Base-by-base conservation (phyloP, 2,888 invertebrate species). In the Lithosia quadra region DNA sequence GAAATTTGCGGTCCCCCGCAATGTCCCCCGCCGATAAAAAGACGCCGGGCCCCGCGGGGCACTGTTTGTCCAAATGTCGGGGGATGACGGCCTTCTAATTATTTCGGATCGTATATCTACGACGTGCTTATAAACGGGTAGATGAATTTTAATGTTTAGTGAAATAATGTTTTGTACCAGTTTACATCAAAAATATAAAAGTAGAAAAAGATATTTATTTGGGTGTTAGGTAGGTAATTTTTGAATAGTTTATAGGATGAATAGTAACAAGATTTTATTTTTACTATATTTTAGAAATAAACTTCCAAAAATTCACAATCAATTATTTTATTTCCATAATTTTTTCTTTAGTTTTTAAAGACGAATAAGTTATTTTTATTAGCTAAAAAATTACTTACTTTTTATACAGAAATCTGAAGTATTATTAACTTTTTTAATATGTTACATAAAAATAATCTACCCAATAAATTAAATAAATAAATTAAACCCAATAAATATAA, bases 11-110 rank as follows among this genome's bases (percentile, higher is more conserved):
- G 92, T 92, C 93, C 93, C 94, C 88, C 86, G 88, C 88, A 90
- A 93, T 92, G 92, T 92, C 93, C 93, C 94, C 88, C 86, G 88
- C 88, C 90, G 93, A 92, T 93, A 94, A 94, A 95, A 94, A 94
- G 94, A 93, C 93, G 90, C 85, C 81, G 58, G 84, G 83, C 89
- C 89, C 88, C 86, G 86, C 87, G 86, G 90, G 87, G 87, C 84
- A 80, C 86, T 92, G 92, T 91, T 91, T 90, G 93, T 90, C 92
- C 92, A 92, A 92, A 90, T 91, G 92, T 91, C 91, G 87, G 81
- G 90, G 90, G 91, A 87, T 86, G 88, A 87, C 84, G 88, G 85
- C 78, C 87, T 64, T 85, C 85, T 92, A 93, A 94, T 94, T 93
- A 93, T 93, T 91, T 91, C 83, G 88, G 84, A 85, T 85, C 82